These are phyloP conservation scores for Rhinatrema bivittatum DNA, from an alignment of 2,797 vertebrate genomes.

Conservation along the genomic window DNA sequence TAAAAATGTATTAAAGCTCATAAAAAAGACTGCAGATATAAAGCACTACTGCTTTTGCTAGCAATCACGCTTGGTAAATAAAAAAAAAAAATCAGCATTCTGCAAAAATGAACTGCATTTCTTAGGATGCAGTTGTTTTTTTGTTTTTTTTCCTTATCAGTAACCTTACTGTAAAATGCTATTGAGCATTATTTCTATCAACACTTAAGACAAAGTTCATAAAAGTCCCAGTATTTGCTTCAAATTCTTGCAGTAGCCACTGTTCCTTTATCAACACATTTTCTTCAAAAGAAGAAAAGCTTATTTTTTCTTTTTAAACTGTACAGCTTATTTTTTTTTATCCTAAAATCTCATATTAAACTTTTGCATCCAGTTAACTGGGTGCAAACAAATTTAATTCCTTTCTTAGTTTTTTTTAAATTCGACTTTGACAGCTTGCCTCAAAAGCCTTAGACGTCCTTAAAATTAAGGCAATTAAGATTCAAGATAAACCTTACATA, in stretches of 20 bases:
- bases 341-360: constrained; percentile 67
- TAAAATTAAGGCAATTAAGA: constrained; percentile 99
- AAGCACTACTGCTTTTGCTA: constrained; percentile 88
- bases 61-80: constrained; percentile 80
- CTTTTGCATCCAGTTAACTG: constrained; percentile 62
- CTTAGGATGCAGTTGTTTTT: constrained; percentile 72
- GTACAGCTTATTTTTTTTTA: constrained; percentile 83
- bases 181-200: constrained; percentile 70
- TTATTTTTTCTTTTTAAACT: constrained; percentile 91
- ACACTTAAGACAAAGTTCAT: constrained; percentile 76
- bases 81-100: constrained; percentile 76
- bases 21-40: constrained; percentile 97
- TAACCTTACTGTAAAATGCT: constrained; percentile 81
- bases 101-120: constrained; percentile 78
- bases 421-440: constrained; percentile 80
- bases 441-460: constrained; percentile 84
- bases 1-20: constrained; percentile 95
- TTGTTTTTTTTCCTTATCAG: constrained; percentile 55
- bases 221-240: constrained; percentile 74
- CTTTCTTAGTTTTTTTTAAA: constrained; percentile 58
- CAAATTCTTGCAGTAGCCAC: constrained; percentile 72
- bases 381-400: constrained; percentile 67
- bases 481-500: constrained; percentile 88
- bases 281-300: constrained; percentile 91
- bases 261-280: constrained; percentile 86